These are phyloP conservation scores for Eurystomus gularis DNA, from an alignment of 2,113 vertebrate species.

Conservation along the genomic window DNA sequence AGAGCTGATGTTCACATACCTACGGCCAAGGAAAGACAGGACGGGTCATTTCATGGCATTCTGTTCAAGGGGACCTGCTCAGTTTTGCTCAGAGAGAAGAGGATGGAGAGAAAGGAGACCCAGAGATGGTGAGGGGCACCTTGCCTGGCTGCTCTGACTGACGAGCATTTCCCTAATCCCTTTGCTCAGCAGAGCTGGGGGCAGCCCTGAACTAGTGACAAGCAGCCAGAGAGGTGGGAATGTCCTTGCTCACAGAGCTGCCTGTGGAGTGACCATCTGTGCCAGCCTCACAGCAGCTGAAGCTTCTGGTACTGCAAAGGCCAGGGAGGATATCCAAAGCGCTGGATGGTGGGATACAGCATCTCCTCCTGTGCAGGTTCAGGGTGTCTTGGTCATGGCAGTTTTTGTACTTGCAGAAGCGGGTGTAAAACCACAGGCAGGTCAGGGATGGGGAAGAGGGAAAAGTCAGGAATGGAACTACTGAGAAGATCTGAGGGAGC, in stretches of 20 bases:
- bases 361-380: background rate
- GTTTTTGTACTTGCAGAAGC: background rate
- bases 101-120: background rate
- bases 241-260: background rate
- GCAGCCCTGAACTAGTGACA: background rate
- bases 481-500: background rate
- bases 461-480: background rate
- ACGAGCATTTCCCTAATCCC: background rate
- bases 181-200: background rate
- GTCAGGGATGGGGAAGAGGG: background rate
- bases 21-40: conserved; percentile 20
- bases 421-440: background rate
- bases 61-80: background rate
- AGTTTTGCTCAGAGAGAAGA: background rate
- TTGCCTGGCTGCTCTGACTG: background rate
- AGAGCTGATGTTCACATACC: conserved; percentile 93
- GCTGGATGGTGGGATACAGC: background rate
- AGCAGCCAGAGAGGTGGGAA: background rate
- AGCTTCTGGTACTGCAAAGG: background rate
- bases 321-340: background rate
- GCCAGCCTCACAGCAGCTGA: background rate
- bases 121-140: background rate
- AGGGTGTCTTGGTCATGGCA: fast-evolving
- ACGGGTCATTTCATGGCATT: background rate
- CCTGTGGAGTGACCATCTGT: background rate